Base-by-base conservation (phyloP, 2,113 vertebrate species). In the Puntigrus tetrazona region DNA sequence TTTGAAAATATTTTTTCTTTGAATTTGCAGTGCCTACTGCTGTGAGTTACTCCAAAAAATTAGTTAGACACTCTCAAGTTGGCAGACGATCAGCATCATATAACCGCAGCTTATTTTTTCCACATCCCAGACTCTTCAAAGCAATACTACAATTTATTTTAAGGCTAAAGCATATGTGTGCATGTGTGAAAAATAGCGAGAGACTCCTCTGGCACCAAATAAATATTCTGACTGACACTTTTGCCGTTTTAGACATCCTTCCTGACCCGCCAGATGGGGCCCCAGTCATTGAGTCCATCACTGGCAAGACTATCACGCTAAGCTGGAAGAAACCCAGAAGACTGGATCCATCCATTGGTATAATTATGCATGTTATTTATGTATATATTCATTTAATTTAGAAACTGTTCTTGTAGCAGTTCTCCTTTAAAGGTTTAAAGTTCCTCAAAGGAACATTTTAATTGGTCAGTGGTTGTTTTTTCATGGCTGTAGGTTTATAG, bases 291-390 rank as follows among this genome's bases (percentile, higher is more conserved):
- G 93, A 95, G 18, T 94, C 89, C 20, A 96, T 98, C 90, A 99
- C 96, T 0, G 97, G 98, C 73, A 97, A 95, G 94, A 94, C 95
- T 87, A 92, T 99, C 89, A 96, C 91, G 0, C 91, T 99, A 72
- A 91, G 90, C 8, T 99, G 98, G 98, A 98, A 96, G 87, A 96
- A 97, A 50, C 98, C 98, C 41, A 96, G 92, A 89, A 95, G 96
- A 89, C 93, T 98, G 90, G 97, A 99, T 86, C 94, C 96, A 5
- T 96, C 97, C 27, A 97, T 99, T 86, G 98, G 98, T 99, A 94
- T 82, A 63, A 36, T 76, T 78, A 50, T 50, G n/a, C 73, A 75
- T 29, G 43, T 50, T 75, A 75, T 50, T 50, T 47, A 47, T 75
- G 43, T 18, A 75, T 47, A 31, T 75, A 50, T 75, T 74, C 3